Conservation (phyloP, 2,797 vertebrate species). For the Eospalax fontanierii region DNA sequence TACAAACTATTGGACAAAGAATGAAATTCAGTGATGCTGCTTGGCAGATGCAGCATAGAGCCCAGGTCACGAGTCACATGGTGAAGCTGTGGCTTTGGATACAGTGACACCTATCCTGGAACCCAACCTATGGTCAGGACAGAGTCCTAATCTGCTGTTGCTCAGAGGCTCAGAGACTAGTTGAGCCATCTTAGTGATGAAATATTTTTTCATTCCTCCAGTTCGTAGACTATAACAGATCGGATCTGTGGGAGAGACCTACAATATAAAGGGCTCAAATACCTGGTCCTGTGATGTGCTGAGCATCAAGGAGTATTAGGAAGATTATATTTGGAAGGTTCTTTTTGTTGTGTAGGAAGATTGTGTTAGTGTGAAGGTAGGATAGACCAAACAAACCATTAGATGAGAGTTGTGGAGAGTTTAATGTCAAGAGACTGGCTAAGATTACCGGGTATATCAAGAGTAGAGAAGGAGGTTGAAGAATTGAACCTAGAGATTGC, state of each 20-base stretch:
- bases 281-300: too few relatives aligned
- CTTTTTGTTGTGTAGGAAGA: not conserved
- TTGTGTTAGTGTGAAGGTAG: not conserved
- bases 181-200: not conserved
- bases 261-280: not conserved
- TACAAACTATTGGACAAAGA: not conserved
- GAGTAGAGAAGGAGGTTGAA: not conserved
- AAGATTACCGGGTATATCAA: not conserved
- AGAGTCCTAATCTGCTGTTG: not conserved
- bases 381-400: not conserved
- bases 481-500: not conserved
- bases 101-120: not conserved
- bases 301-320: not conserved
- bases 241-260: not conserved
- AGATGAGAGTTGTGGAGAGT: not conserved
- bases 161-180: not conserved
- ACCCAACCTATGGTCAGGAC: not conserved
- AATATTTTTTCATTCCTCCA: not conserved
- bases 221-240: not conserved
- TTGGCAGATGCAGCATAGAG: not conserved
- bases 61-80: not conserved
- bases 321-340: not conserved
- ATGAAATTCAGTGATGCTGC: not conserved
- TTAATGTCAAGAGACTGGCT: not conserved
- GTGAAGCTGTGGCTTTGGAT: not conserved